Evolutionary conservation across 1,140 invertebrate species (phyloP), one percentile per base, ranked within the genome.

Genomic region (Delia radicum): DNA sequence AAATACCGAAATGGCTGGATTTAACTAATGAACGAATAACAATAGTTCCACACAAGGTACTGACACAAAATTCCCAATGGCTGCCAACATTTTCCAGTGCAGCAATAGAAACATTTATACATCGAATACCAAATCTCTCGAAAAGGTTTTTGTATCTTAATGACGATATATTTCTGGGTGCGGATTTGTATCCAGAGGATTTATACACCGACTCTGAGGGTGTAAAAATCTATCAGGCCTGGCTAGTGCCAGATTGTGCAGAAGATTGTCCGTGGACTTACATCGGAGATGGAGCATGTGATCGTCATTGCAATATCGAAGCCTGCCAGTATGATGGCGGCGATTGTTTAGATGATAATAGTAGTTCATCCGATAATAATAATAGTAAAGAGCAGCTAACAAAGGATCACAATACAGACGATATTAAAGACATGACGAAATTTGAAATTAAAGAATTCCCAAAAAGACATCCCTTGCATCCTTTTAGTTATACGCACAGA

Each of bases 1-100:
- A 96, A 86, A 93, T 96, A 77, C 94, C 94, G 0, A 90, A 91
- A 81, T 96, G 94, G 94, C 80, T 96, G n/a, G 92, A 95, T 85
- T 87, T 95, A 80, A 92, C 93, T 79, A 91, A 93, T 86, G 91
- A 92, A 10, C 87, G 90, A 76, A 85, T 95, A 6, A 90, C 90
- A 0, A 82, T 87, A 15, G 87, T 95, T 15, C 91, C 91, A 18
- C 94, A 94, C 79, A 87, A 92, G 78, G 90, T 94, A 67, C 91
- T 96, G 74, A 94, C 94, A 80, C 83, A 86, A 0, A 89, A 94
- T 65, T 72, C 75, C 79, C 81, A 87, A 76, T 88, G 85, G 85
- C 87, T 96, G 55, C 94, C 94, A 21, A 95, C 93, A 3, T 96
- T 95, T 87, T 94, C 93, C 80, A 93, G 92, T 87, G 91, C 92